Conservation (phyloP, 2,797 vertebrate genomes). For the Fistularia tabacaria region DNA sequence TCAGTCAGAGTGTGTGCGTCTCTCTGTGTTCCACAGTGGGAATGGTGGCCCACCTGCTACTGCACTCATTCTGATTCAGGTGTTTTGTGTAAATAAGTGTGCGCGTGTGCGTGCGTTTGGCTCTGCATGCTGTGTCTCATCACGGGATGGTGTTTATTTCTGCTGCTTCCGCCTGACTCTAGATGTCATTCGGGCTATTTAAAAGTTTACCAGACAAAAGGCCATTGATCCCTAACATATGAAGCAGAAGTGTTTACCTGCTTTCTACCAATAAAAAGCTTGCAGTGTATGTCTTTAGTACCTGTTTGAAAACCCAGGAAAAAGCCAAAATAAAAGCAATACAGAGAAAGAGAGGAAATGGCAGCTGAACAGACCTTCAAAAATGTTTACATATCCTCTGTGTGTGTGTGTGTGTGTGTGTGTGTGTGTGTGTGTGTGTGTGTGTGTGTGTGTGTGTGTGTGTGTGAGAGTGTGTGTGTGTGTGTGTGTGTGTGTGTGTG, state of each 20-base stretch:
- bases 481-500: neutral
- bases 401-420: constrained; percentile 3
- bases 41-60: constrained; percentile 58
- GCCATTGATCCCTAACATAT: neutral
- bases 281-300: too few species aligned
- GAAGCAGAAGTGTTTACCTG: too few species aligned
- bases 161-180: constrained; percentile 38
- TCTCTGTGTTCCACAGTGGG: constrained; percentile 65
- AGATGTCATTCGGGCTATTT: constrained; percentile 36
- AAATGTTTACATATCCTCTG: too few species aligned
- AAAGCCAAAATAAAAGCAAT: too few species aligned
- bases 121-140: constrained; percentile 74
- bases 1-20: constrained; percentile 28
- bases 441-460: neutral
- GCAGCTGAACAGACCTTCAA: too few species aligned
- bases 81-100: constrained; percentile 51
- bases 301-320: too few species aligned
- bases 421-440: neutral
- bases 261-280: too few species aligned
- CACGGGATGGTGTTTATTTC: constrained; percentile 61
- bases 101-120: constrained; percentile 36
- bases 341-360: too few species aligned
- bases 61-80: constrained; percentile 60
- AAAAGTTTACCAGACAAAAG: constrained; percentile 4
- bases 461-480: neutral